Conservation (phyloP, 2,113 vertebrate species). For the Rhinoptilus africanus region DNA sequence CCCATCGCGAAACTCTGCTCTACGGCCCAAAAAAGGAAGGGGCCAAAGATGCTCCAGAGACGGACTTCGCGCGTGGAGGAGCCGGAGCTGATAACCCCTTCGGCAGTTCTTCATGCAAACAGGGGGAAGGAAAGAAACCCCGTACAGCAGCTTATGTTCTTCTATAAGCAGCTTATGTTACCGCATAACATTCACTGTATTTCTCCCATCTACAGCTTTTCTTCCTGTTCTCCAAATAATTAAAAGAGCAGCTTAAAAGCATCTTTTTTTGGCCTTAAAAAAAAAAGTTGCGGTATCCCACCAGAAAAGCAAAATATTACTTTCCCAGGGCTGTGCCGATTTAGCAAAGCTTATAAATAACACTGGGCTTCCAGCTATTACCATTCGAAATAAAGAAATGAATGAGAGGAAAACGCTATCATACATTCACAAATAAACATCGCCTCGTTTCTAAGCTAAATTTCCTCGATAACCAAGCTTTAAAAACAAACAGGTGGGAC, state of each 20-base stretch:
- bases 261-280: background rate
- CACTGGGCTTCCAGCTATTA: background rate
- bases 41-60: background rate
- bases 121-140: background rate
- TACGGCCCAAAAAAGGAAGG: background rate
- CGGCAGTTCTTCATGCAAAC: background rate
- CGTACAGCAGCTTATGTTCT: background rate
- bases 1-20: background rate
- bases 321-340: slow-evolving; percentile 11
- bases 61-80: rapidly evolving
- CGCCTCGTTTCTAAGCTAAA: rapidly evolving
- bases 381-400: background rate
- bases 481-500: background rate
- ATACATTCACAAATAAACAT: background rate
- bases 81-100: background rate
- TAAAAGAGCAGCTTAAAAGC: slow-evolving; percentile 33
- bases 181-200: background rate
- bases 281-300: background rate
- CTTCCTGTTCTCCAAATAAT: slow-evolving; percentile 32
- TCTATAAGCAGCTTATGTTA: slow-evolving; percentile 8
- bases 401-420: background rate
- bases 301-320: background rate
- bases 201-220: background rate
- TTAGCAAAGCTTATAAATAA: slow-evolving; percentile 7
- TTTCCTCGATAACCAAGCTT: background rate